Evolutionary conservation across 2,797 vertebrate species (phyloP).

Genomic region (Pipistrellus kuhlii): DNA sequence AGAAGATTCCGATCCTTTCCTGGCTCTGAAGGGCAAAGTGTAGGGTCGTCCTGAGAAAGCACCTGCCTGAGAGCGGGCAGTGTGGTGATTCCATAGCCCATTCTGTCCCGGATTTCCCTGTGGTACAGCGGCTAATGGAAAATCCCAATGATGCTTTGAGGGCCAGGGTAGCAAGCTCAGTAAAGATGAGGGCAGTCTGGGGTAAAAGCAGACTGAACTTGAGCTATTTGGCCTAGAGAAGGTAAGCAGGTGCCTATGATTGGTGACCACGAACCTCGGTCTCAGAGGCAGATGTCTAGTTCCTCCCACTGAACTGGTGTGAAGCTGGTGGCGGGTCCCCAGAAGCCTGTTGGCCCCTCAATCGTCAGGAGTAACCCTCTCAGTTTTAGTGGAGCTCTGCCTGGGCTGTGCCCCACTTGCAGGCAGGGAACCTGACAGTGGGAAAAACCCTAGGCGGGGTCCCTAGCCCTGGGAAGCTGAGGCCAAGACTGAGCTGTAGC

Average conservation of each 20-base stretch:
- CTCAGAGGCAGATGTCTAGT: not conserved
- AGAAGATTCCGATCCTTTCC: not conserved
- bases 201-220: not conserved
- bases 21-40: not conserved
- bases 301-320: not conserved
- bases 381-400: not conserved
- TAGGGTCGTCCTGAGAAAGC: not conserved
- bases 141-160: not conserved
- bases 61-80: not conserved
- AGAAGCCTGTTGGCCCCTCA: not conserved
- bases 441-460: too few relatives aligned
- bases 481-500: not conserved
- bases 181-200: too few relatives aligned
- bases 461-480: not conserved
- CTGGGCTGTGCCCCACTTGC: not conserved
- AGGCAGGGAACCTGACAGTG: not conserved
- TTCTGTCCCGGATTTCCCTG: not conserved
- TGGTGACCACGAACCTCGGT: not conserved
- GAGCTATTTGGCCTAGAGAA: not conserved
- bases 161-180: not conserved
- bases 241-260: not conserved
- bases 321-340: not conserved
- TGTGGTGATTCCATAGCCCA: not conserved
- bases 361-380: not conserved
- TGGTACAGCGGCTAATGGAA: not conserved